Percentiles rank a stretch among this genome's conserved stretches.
phyloP scores from a whole-genome alignment of 1,140 invertebrate genomes.

The Conopomorpha cramerella region DNA sequence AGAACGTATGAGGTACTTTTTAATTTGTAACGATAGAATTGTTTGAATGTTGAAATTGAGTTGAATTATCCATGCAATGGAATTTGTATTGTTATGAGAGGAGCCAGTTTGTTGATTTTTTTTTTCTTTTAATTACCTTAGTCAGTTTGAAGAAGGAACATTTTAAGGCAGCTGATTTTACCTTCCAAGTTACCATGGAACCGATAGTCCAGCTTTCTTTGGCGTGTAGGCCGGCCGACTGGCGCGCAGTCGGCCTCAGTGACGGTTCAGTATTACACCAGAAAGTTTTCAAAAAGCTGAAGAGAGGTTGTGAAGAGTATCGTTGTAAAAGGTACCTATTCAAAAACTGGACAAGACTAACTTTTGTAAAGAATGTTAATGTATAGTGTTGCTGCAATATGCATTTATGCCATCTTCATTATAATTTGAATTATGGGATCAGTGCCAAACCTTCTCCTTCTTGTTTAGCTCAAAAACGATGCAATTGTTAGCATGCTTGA shows the following conservation, averaged over 20 bases:
- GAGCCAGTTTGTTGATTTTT: constrained; percentile 53
- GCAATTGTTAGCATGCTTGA: constrained; percentile 58
- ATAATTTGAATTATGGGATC: constrained; percentile 52
- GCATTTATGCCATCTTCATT: constrained; percentile 53
- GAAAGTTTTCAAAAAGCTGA: constrained; percentile 33
- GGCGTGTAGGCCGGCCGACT: no score
- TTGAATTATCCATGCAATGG: constrained; percentile 58
- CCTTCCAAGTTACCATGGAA: constrained; percentile 50
- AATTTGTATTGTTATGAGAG: constrained; percentile 55
- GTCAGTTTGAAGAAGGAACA: constrained; percentile 43
- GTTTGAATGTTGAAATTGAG: constrained; percentile 56
- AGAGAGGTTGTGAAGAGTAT: constrained; percentile 55
- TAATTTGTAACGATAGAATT: constrained; percentile 46
- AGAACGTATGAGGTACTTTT: constrained; percentile 56
- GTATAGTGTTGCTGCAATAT: constrained; percentile 52
- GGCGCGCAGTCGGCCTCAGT: constrained; percentile 9
- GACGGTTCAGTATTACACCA: constrained; percentile 38
- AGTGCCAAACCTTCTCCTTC: constrained; percentile 58
- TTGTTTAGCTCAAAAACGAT: constrained; percentile 59
- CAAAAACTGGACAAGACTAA: constrained; percentile 55
- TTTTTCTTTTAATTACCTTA: constrained; percentile 47
- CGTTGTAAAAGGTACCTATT: constrained; percentile 59
- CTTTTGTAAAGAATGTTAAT: constrained; percentile 18
- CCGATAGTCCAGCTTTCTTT: constrained; percentile 54
- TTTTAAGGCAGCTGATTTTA: constrained; percentile 45